Evolutionary conservation across 2,888 invertebrate species (phyloP).

Genomic region (Limnephilus rhombicus): DNA sequence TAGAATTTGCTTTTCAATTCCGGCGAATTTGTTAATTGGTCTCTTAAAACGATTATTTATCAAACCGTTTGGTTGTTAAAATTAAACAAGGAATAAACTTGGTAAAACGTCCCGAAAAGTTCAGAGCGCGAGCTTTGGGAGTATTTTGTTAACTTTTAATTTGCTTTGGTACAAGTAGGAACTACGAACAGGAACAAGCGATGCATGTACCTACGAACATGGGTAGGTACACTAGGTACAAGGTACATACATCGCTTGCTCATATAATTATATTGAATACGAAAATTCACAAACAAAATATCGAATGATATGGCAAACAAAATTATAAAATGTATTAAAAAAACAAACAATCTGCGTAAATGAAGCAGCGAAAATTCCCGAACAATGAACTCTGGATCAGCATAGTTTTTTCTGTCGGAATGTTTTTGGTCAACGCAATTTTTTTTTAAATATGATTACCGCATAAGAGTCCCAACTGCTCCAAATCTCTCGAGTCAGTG

Average conservation of each 20-base stretch:
- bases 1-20: constrained; percentile 12
- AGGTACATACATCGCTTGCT: neutral
- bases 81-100: neutral
- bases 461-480: too few relatives aligned
- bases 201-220: too few relatives aligned
- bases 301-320: neutral
- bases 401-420: neutral
- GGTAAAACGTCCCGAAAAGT: neutral
- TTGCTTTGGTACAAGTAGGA: neutral
- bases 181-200: neutral
- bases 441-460: too few relatives aligned
- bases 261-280: neutral
- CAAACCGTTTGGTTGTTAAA: neutral
- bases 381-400: neutral
- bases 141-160: neutral
- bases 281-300: neutral
- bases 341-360: neutral
- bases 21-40: constrained; percentile 1
- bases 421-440: neutral
- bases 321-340: too few relatives aligned
- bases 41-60: neutral
- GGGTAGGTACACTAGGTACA: too few relatives aligned
- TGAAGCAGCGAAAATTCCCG: neutral
- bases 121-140: neutral
- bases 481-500: too few relatives aligned